phyloP scores from a whole-genome alignment of 2,888 invertebrate genomes.

The Yponomeuta sedellus region DNA sequence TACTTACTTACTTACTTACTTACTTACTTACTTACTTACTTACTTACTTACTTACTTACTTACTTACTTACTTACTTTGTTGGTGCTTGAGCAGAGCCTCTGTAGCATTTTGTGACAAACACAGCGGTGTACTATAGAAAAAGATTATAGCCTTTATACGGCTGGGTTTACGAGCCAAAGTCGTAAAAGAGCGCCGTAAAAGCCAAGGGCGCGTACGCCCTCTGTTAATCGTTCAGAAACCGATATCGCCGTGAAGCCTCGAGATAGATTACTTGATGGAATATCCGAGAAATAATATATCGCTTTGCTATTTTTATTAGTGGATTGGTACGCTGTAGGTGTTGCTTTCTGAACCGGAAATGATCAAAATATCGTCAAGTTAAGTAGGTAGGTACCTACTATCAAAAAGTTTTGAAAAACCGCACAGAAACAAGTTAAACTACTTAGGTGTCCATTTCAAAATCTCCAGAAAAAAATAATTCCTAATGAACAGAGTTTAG shows the following conservation, averaged over 20 bases:
- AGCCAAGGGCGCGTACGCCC: conserved; percentile 74
- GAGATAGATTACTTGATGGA: conserved; percentile 62
- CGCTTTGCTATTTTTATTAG: conserved; percentile 6
- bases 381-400: too few relatives aligned
- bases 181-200: conserved; percentile 75
- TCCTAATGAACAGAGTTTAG: too few relatives aligned
- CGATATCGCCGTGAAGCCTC: conserved; percentile 72
- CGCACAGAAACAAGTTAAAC: too few relatives aligned
- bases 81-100: background rate
- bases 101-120: conserved; percentile 19
- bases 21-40: too few relatives aligned
- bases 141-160: conserved; percentile 73
- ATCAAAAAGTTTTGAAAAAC: too few relatives aligned
- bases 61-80: too few relatives aligned
- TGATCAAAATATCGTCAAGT: background rate
- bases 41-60: too few relatives aligned
- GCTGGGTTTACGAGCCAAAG: conserved; percentile 57
- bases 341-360: background rate
- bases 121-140: conserved; percentile 50
- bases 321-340: background rate
- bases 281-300: conserved; percentile 9
- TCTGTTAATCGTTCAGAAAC: conserved; percentile 76
- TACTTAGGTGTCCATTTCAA: too few relatives aligned
- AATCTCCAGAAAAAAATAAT: too few relatives aligned
- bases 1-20: too few relatives aligned